Evolutionary conservation across 2,797 vertebrate genomes (phyloP).

Genomic region (Chrysocyon brachyurus): DNA sequence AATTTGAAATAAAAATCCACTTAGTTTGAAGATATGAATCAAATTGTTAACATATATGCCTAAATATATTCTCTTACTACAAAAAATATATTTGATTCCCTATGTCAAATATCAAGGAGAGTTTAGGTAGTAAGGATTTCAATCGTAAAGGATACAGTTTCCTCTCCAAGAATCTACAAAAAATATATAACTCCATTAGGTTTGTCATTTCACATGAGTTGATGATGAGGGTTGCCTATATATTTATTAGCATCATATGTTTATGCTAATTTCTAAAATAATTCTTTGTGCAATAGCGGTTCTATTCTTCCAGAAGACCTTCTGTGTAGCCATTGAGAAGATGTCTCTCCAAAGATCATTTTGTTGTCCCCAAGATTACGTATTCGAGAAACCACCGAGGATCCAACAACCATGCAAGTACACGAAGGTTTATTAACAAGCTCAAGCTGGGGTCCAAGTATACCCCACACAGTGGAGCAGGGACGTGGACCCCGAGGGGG

Average conservation of each 20-base stretch:
- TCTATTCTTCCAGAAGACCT: neutral
- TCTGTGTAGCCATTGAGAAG: neutral
- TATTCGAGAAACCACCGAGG: too few relatives aligned
- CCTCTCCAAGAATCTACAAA: neutral
- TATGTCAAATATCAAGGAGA: neutral
- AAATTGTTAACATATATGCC: neutral
- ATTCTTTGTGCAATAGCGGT: neutral
- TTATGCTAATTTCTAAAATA: neutral
- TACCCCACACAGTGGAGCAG: too few relatives aligned
- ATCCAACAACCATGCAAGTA: too few relatives aligned
- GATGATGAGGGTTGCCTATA: neutral
- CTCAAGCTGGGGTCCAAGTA: too few relatives aligned
- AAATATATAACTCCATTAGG: neutral
- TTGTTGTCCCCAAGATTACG: neutral
- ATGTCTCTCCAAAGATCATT: neutral
- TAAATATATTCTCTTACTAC: neutral
- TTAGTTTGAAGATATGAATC: neutral
- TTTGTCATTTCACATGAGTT: neutral
- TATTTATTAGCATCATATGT: neutral
- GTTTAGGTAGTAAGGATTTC: neutral
- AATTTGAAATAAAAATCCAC: neutral
- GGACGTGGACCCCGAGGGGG: too few relatives aligned
- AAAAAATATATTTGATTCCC: neutral
- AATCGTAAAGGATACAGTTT: neutral
- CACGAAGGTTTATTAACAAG: too few relatives aligned